Evolutionary conservation across 2,797 vertebrate genomes (phyloP).

Genomic region (Sebastes paucispinis): DNA sequence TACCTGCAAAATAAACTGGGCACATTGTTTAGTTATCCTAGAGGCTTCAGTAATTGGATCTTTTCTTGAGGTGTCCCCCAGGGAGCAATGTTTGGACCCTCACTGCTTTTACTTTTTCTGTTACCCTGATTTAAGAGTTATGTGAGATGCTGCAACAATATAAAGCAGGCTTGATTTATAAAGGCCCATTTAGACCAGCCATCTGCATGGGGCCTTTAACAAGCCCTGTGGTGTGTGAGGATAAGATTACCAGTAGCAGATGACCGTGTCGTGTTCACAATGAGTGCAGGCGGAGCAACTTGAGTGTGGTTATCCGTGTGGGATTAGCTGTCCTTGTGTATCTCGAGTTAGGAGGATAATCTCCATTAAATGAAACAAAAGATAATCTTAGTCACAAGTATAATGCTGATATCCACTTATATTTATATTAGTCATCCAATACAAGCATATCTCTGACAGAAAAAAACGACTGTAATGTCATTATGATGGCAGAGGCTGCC

Average conservation of each 20-base stretch:
- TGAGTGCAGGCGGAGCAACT: neutral
- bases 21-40: neutral
- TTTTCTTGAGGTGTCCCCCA: neutral
- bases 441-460: neutral
- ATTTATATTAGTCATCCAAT: neutral
- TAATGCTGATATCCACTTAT: neutral
- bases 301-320: neutral
- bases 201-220: neutral
- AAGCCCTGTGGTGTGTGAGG: neutral
- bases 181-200: neutral
- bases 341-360: constrained; percentile 5
- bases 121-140: neutral
- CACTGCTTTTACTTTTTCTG: neutral
- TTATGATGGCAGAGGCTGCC: neutral
- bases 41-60: neutral
- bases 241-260: constrained; percentile 19
- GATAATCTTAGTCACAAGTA: constrained; percentile 8
- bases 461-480: neutral
- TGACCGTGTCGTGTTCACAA: neutral
- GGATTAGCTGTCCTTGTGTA: constrained; percentile 5
- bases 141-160: neutral
- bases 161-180: neutral
- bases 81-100: neutral
- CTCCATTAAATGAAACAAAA: constrained; percentile 13
- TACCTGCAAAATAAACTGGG: neutral